Evolutionary conservation across 1,140 invertebrate genomes (phyloP).

Genomic region (Ylistrum balloti): DNA sequence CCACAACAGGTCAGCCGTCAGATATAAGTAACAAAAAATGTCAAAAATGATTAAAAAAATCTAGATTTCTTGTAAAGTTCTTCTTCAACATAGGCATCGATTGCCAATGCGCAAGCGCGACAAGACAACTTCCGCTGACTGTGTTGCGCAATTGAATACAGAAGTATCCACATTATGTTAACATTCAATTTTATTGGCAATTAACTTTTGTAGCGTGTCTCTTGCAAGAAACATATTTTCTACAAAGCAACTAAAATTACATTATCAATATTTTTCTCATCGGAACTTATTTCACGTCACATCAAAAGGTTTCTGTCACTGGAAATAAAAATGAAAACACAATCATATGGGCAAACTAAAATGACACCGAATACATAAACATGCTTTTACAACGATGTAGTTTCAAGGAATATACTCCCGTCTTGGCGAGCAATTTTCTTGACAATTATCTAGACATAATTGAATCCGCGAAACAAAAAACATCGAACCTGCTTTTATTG

Average conservation of each 20-base stretch:
- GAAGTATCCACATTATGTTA: too few species aligned
- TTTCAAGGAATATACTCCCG: background rate
- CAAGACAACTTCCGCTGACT: too few species aligned
- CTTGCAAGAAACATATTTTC: too few species aligned
- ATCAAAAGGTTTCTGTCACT: background rate
- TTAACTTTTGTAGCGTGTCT: too few species aligned
- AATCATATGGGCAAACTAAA: background rate
- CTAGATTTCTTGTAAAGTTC: too few species aligned
- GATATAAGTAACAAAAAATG: too few species aligned
- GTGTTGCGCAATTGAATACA: too few species aligned
- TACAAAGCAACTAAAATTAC: background rate
- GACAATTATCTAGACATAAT: background rate
- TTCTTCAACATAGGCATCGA: too few species aligned
- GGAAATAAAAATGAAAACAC: background rate
- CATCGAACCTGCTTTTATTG: background rate
- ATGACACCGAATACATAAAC: background rate
- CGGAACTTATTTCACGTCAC: background rate
- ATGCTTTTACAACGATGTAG: background rate
- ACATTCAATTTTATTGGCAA: too few species aligned
- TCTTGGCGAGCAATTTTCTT: slow-evolving; percentile 7
- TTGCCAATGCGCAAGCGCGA: too few species aligned
- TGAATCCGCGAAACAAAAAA: background rate
- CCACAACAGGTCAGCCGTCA: too few species aligned
- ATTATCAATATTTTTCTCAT: background rate
- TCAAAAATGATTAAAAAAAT: too few species aligned